Base-by-base conservation (phyloP, 2,113 vertebrate genomes). In the Salvelinus fontinalis region DNA sequence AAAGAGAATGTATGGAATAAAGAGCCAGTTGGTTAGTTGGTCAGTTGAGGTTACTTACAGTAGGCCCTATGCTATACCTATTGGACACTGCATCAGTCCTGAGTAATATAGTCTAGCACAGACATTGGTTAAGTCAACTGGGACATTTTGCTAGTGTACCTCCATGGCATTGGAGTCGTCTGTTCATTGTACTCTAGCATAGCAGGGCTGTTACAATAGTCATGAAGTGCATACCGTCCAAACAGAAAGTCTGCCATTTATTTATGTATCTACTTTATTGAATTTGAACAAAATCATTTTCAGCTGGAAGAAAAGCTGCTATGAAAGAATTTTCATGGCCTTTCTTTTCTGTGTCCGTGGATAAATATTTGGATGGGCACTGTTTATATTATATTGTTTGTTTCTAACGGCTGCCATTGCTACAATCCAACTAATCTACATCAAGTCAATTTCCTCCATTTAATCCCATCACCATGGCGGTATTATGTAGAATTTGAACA, bases 1-100 rank as follows among this genome's bases (percentile, higher is more conserved):
- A 67, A 85, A 48, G 66, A 79, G 75, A 85, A 81, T 82, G 68
- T 69, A n/a, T 54, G 14, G 18, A 57, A 57, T 57, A 6, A 20
- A 20, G 16, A 20, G 84, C 89, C 83, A 86, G 82, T 86, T 44
- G 39, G 86, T 85, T 82, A 64, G 66, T 74, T 67, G 66, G 84
- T 78, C 83, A 83, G 88, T 79, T 76, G 66, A 70, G 71, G 75
- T 76, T 70, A 59, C 83, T 81, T 86, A 76, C 66, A 22, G 59
- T 84, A 44, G 9, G 39, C 39, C 39, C 39, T 44, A 44, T 44
- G 7, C 39, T 44, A 44, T 44, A 44, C 39, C 54, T 3, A 16
- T 79, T 62, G 6, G 54, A 22, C 59, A 62, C 20, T 54, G 12
- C 4, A 18, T 54, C 51, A 18, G 51, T 54, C 16, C 5, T 54